These are phyloP conservation scores for Trachythela sp. DNA, from an alignment of 64 coral and sea anemone genomes.

Conservation along the genomic window DNA sequence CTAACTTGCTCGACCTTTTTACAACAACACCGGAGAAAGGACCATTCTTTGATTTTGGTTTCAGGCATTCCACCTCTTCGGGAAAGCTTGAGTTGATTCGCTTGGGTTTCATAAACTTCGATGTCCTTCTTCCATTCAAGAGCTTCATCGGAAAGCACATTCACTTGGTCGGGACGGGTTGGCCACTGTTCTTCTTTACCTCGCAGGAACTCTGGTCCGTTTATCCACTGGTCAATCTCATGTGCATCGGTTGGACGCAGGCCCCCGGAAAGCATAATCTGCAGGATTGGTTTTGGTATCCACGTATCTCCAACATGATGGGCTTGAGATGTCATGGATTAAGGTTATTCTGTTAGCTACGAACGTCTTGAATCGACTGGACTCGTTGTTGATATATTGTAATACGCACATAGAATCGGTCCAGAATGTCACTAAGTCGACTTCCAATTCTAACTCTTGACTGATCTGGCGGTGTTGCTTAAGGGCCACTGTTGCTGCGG, in stretches of 20 bases:
- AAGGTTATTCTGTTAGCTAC: neutral
- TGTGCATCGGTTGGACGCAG: neutral
- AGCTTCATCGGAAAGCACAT: slow-evolving; percentile 3
- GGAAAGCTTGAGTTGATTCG: too few species aligned
- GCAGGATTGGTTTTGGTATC: slow-evolving; percentile 31
- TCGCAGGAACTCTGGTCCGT: slow-evolving; percentile 22
- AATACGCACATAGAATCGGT: neutral
- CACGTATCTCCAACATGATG: slow-evolving; percentile 37
- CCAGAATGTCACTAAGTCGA: neutral
- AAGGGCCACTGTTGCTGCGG: neutral
- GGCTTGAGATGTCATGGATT: slow-evolving; percentile 28
- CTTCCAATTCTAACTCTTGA: neutral
- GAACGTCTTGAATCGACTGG: slow-evolving; percentile 1
- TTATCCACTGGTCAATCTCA: slow-evolving; percentile 25
- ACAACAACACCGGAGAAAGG: neutral
- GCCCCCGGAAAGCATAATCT: slow-evolving; percentile 25
- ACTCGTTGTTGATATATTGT: neutral
- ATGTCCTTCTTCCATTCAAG: neutral
- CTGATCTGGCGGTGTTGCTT: slow-evolving; percentile 20
- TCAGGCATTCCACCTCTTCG: neutral
- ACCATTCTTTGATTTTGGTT: neutral
- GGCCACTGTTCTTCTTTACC: slow-evolving; percentile 15
- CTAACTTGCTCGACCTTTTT: neutral
- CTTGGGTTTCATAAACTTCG: neutral
- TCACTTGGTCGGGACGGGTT: neutral